Conservation (phyloP, 2,113 vertebrate genomes). For the Litocranius walleri region DNA sequence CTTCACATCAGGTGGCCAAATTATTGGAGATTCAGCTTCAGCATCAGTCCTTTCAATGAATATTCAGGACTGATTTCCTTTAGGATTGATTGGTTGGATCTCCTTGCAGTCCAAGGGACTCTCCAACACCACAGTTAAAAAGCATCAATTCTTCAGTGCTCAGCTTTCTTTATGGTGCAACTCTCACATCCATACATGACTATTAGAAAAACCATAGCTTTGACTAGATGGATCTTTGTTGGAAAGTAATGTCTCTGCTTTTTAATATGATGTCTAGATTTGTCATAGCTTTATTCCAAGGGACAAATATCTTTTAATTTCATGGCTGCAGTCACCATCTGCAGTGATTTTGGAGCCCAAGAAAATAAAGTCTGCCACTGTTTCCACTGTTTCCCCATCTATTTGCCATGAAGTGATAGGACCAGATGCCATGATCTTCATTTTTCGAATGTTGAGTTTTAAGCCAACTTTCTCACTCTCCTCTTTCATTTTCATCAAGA, state of each 20-base stretch:
- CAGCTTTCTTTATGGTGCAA: not conserved
- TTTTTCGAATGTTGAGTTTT: not conserved
- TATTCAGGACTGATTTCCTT: not conserved
- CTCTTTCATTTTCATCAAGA: not conserved
- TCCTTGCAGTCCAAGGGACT: not conserved
- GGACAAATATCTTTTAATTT: not conserved
- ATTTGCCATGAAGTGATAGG: not conserved
- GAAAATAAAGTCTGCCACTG: not conserved
- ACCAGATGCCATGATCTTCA: not conserved
- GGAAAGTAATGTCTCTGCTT: not conserved
- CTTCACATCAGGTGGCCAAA: not conserved
- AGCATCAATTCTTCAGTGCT: not conserved
- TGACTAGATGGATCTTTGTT: not conserved
- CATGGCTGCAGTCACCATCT: not conserved
- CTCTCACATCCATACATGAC: not conserved
- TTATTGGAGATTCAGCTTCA: not conserved
- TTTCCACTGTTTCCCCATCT: not conserved
- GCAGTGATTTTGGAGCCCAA: not conserved
- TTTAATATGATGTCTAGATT: not conserved
- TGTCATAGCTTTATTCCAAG: not conserved
- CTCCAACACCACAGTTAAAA: not conserved
- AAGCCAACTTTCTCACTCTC: not conserved
- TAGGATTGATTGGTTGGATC: not conserved
- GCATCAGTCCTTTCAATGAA: not conserved
- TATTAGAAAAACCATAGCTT: not conserved